A percentile compares a stretch with the other conserved stretches of the same genome.
phyloP scores from a whole-genome alignment of 2,113 vertebrate genomes.

The Pristiophorus japonicus region DNA sequence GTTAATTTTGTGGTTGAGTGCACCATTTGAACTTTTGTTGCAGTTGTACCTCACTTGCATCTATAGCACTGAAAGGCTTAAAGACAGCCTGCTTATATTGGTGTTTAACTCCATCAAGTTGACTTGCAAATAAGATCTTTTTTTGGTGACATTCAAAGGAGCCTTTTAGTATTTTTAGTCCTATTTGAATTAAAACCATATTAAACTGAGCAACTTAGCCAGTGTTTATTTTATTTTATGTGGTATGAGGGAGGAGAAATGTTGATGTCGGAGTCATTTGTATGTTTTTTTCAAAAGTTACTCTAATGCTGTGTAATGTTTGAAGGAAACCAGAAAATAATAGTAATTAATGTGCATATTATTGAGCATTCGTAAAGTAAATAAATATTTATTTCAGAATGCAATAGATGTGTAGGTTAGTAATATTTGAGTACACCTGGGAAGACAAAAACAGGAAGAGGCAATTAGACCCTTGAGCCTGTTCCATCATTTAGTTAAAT shows the following conservation, averaged over 20 bases:
- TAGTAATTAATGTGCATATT: background rate
- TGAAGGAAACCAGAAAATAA: background rate
- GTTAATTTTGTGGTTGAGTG: background rate
- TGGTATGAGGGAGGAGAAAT: background rate
- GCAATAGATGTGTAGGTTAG: background rate
- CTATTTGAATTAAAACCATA: background rate
- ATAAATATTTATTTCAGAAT: too few species aligned
- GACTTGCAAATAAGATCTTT: background rate
- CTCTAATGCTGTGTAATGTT: background rate
- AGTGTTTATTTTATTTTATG: background rate
- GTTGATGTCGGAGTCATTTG: background rate
- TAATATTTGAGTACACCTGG: background rate
- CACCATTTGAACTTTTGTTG: background rate
- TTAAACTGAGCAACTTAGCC: background rate
- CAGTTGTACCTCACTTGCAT: background rate
- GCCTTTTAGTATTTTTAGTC: constrained; percentile 15
- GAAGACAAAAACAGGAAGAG: background rate
- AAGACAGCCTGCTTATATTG: background rate
- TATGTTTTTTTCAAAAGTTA: background rate
- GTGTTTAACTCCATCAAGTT: background rate
- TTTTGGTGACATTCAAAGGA: background rate
- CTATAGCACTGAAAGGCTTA: too few species aligned
- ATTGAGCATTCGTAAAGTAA: background rate
- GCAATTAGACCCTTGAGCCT: background rate
- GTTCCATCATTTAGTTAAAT: background rate